Conservation (phyloP, 2,797 vertebrate genomes). For the Pseudomugil tenellus region DNA sequence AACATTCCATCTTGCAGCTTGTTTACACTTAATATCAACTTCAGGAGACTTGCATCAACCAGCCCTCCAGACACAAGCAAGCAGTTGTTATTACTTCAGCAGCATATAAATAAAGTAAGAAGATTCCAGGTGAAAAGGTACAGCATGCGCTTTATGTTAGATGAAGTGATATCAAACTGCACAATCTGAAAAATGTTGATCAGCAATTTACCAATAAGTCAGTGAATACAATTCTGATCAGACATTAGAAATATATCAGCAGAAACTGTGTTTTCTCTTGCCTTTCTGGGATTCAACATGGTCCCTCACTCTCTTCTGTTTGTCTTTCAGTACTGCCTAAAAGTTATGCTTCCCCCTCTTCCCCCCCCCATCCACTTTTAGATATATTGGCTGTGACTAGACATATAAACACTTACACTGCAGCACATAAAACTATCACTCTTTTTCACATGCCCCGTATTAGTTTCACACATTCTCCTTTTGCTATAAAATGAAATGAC, state of each 20-base stretch:
- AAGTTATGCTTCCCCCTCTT: not conserved
- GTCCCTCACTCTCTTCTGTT: slow-evolving; percentile 29
- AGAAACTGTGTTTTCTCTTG: not conserved
- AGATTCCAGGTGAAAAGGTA: not conserved
- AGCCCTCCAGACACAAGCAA: not conserved
- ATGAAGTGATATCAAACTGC: not conserved
- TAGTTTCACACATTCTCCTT: slow-evolving; percentile 47
- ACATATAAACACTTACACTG: slow-evolving; percentile 24
- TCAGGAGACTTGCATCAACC: not conserved
- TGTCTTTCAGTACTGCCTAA: slow-evolving; percentile 34
- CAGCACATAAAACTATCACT: slow-evolving; percentile 46
- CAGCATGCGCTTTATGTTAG: not conserved
- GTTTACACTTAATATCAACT: not conserved
- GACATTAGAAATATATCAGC: not conserved
- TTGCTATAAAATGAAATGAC: slow-evolving; percentile 72
- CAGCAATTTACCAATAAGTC: no score
- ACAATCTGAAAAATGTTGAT: not conserved
- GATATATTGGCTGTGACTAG: slow-evolving; percentile 24
- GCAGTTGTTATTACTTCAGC: not conserved
- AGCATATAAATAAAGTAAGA: not conserved
- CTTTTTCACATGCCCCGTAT: slow-evolving; percentile 31
- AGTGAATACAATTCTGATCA: not conserved
- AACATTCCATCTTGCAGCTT: not conserved
- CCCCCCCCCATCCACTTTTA: slow-evolving; percentile 26
- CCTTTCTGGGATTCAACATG: slow-evolving; percentile 25